Evolutionary conservation across 2,113 vertebrate species (phyloP).

Genomic region (Aldabrachelys gigantea): DNA sequence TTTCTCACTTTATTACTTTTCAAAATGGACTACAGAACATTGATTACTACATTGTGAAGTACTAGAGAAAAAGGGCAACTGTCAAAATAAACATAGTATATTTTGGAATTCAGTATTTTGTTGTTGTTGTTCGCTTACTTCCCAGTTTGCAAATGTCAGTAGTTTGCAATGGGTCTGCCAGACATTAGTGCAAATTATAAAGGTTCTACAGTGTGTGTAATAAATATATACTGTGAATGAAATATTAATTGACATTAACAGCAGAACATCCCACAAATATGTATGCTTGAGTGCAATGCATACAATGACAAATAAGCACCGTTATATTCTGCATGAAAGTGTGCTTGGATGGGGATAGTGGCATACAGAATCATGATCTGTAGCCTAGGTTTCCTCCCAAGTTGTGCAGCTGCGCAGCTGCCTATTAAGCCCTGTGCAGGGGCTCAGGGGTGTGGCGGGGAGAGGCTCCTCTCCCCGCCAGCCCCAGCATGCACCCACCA

Average conservation of each 20-base stretch:
- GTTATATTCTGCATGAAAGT: neutral
- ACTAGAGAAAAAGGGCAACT: constrained; percentile 56
- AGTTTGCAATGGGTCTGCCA: neutral
- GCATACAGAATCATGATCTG: neutral
- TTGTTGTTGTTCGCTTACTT: constrained; percentile 39
- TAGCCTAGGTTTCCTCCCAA: too few species aligned
- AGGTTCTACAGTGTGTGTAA: constrained; percentile 26
- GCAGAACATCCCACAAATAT: neutral
- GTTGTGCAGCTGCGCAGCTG: too few species aligned
- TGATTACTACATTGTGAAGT: constrained; percentile 32
- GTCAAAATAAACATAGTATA: constrained; percentile 36
- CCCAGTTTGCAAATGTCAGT: constrained; percentile 30
- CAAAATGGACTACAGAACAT: neutral
- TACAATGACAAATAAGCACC: neutral
- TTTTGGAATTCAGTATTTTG: constrained; percentile 7
- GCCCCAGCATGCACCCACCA: too few species aligned
- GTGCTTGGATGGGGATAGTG: neutral
- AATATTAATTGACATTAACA: constrained; percentile 21
- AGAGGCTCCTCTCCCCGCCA: too few species aligned
- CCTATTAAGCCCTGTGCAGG: too few species aligned
- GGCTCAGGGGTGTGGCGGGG: too few species aligned
- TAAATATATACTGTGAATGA: neutral
- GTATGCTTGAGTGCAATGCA: neutral
- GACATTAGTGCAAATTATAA: neutral
- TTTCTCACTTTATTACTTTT: constrained; percentile 8